Conservation (phyloP, 2,113 vertebrate species). For the Pleuronectes platessa region DNA sequence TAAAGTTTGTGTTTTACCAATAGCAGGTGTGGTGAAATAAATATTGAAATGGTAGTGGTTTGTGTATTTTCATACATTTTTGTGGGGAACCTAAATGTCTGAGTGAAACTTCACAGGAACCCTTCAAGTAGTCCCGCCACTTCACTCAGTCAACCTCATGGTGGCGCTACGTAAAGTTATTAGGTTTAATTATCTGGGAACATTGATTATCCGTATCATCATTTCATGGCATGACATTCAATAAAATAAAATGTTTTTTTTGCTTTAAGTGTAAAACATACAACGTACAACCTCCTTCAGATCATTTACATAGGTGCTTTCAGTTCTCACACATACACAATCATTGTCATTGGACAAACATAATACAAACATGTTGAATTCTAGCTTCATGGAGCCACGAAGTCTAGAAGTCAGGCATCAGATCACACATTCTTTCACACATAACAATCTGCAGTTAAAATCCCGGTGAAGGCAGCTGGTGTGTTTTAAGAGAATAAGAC, state of each 20-base stretch:
- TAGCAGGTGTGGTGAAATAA: background rate
- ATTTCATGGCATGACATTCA: no score
- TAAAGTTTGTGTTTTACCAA: background rate
- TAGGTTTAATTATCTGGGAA: background rate
- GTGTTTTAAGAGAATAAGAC: slow-evolving; percentile 54
- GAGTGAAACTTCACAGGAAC: background rate
- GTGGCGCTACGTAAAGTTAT: background rate
- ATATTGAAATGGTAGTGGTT: background rate
- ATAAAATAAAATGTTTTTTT: background rate
- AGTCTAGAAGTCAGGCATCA: slow-evolving; percentile 25
- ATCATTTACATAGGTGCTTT: slow-evolving; percentile 22
- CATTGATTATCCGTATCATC: background rate
- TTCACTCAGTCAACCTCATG: background rate
- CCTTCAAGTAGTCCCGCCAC: background rate
- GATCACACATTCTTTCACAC: slow-evolving; percentile 14
- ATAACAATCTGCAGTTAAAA: slow-evolving; percentile 48
- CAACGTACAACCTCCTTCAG: background rate
- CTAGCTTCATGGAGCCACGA: slow-evolving; percentile 10
- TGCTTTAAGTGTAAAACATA: background rate
- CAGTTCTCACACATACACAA: background rate
- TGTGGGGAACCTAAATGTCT: background rate
- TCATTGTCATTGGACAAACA: slow-evolving; percentile 1
- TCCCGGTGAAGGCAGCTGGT: slow-evolving; percentile 54
- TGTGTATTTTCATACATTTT: background rate
- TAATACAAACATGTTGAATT: slow-evolving; percentile 4